Base-by-base conservation (phyloP, 1,140 invertebrate genomes). In the Piezodorus guildinii region DNA sequence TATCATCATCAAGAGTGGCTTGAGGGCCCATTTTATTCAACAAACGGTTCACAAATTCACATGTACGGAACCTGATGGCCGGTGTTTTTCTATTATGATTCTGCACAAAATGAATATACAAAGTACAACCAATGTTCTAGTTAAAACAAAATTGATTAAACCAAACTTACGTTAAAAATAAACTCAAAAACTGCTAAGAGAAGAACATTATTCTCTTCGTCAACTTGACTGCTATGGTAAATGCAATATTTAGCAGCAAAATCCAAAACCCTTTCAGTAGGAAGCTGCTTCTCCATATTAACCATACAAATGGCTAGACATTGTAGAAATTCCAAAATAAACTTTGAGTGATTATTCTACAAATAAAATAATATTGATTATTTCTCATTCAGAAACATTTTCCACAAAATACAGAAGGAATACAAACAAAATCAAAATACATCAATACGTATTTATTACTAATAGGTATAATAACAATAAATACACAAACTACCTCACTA, bases 31-130 rank as follows among this genome's bases (percentile, higher is more conserved):
- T 79, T 46, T 83, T 81, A 44, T 81, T 80, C 3, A 93, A 74
- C 23, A 91, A 76, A 67, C 85, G 80, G 69, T 87, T 85, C 10
- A 91, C 75, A 65, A 89, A 79, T 69, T 88, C 83, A 71, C 88
- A 91, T 4, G 85, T 80, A 14, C 88, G 77, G 72, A 82, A 87
- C 25, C 89, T 76, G 0, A 90, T 80, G 49, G 78, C 80, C 56
- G 79, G 73, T 43, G 81, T 80, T 44, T 76, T 79, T 1, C 82
- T 82, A 71, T 78, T 75, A 68, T 86, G 83, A 68, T 75, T 70
- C 77, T 81, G 23, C 68, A 73, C 58, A 63, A 69, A 60, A 16
- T 59, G 49, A 62, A 43, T 25, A 58, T 25, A 34, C 12, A 54
- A 39, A n/a, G 39, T 19, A 65, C 17, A 62, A 43, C 10, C 2